Evolutionary conservation across 1,140 invertebrate species (phyloP).

Genomic region (Cotesia typhae): DNA sequence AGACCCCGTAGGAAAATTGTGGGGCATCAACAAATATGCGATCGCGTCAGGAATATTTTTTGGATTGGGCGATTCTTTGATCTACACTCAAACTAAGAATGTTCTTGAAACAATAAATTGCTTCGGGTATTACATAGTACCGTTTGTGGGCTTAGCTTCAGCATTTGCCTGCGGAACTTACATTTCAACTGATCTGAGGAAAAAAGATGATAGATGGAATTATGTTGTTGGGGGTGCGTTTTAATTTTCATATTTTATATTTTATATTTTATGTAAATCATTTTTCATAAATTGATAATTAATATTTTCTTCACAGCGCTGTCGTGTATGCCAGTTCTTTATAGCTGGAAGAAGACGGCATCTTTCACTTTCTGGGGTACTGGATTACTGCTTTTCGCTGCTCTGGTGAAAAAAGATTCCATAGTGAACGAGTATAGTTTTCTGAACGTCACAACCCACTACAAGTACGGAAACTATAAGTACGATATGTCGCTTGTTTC

Average conservation of each 20-base stretch:
- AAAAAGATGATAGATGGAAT: constrained; percentile 71
- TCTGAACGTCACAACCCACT: constrained; percentile 48
- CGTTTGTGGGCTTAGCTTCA: constrained; percentile 71
- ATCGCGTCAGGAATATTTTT: constrained; percentile 56
- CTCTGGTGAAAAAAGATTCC: constrained; percentile 69
- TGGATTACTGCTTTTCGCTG: constrained; percentile 59
- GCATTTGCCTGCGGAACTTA: constrained; percentile 73
- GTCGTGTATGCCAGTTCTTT: constrained; percentile 39
- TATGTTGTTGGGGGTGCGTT: constrained; percentile 52
- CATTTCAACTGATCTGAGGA: constrained; percentile 67
- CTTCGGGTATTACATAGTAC: constrained; percentile 66
- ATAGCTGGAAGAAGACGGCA: constrained; percentile 41
- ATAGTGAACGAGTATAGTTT: constrained; percentile 53
- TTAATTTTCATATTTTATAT: constrained; percentile 15
- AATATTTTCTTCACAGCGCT: constrained; percentile 39
- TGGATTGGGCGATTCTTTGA: constrained; percentile 67
- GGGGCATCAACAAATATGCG: constrained; percentile 70
- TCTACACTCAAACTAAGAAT: constrained; percentile 69
- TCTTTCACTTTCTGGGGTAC: constrained; percentile 49
- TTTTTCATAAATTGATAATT: constrained; percentile 1
- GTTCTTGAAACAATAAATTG: constrained; percentile 63
- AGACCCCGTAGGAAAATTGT: constrained; percentile 72
- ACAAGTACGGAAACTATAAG: constrained; percentile 22
- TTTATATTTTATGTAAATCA: neutral
- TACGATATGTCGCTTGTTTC: constrained; percentile 21